These are phyloP conservation scores for Distichodus sexfasciatus DNA, from an alignment of 2,797 vertebrate genomes.

Conservation along the genomic window DNA sequence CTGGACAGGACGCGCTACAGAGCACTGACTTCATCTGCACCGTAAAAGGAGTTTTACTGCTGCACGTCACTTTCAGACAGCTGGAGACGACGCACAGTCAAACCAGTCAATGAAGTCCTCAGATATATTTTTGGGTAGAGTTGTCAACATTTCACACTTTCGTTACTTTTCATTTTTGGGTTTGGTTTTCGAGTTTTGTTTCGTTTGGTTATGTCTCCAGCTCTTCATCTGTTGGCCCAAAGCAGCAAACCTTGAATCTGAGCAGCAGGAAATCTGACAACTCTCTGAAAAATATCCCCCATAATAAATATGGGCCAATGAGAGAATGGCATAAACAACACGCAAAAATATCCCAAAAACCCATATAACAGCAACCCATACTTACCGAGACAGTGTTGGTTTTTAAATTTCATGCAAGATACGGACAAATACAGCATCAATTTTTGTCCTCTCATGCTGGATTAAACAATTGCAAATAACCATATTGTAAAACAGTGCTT, in stretches of 20 bases:
- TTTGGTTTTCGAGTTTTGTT: neutral
- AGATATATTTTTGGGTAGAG: conserved; percentile 83
- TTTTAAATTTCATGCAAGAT: conserved; percentile 84
- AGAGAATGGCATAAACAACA: conserved; percentile 78
- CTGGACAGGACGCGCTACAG: conserved; percentile 67
- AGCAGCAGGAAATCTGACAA: conserved; percentile 81
- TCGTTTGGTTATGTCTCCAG: conserved; percentile 37
- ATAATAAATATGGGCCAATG: conserved; percentile 79
- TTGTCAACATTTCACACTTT: conserved; percentile 80
- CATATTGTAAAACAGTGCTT: conserved; percentile 51
- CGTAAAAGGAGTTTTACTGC: conserved; percentile 70
- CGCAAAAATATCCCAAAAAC: conserved; percentile 64
- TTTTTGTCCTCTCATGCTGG: conserved; percentile 76
- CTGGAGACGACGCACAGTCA: conserved; percentile 78
- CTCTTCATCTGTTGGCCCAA: conserved; percentile 45
- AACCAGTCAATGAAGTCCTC: conserved; percentile 84
- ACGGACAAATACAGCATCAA: conserved; percentile 86
- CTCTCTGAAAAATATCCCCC: conserved; percentile 86
- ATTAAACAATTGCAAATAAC: conserved; percentile 71
- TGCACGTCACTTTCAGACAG: conserved; percentile 77
- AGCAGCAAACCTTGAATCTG: conserved; percentile 37
- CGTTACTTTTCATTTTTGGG: neutral
- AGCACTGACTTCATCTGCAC: conserved; percentile 78
- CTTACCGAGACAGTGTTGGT: conserved; percentile 83
- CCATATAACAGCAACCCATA: conserved; percentile 74